Base-by-base conservation (phyloP, 2,888 invertebrate species). In the Aethes cnicana region DNA sequence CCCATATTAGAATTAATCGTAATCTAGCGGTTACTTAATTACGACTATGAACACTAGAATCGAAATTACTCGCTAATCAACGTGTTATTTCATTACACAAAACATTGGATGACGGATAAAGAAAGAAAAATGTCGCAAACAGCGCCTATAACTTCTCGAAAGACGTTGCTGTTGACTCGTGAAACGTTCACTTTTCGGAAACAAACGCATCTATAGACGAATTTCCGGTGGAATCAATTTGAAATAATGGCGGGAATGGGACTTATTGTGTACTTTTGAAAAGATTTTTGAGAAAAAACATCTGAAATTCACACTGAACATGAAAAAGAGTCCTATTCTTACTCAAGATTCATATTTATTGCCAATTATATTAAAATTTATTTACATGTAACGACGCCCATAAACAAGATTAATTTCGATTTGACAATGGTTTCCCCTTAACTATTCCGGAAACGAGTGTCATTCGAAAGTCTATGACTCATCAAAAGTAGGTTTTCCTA, bases 1-100 rank as follows among this genome's bases (percentile, higher is more conserved):
- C 95, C 96, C 94, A 95, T 94, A 91, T 87, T 89, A 87, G 86
- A 85, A 85, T 86, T 83, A 77, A 87, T 78, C 80, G 90, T 86
- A 89, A 87, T 87, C 88, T 89, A 84, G 74, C 72, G 78, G 78
- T 84, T 84, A 87, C 84, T 85, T 84, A 86, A 83, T 84, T 89
- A 89, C 83, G 80, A 84, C 88, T 88, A 88, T 81, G 81, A 87
- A 87, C 89, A 89, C 90, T 89, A 87, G 83, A 81, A 84, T 80
- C 73, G 79, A 84, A 84, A 84, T 81, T 83, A 83, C 75, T 76
- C 75, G 77, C 71, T 83, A 83, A 73, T 73, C 80, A 77, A 85
- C 85, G 85, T 87, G 82, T 86, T 90, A 89, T 89, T 89, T 89
- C 89, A 90, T 90, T 84, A 90, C 90, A 78, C 82, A 79, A 75